phyloP scores from a whole-genome alignment of 2,888 invertebrate species.

The Cheiracanthium punctorium region DNA sequence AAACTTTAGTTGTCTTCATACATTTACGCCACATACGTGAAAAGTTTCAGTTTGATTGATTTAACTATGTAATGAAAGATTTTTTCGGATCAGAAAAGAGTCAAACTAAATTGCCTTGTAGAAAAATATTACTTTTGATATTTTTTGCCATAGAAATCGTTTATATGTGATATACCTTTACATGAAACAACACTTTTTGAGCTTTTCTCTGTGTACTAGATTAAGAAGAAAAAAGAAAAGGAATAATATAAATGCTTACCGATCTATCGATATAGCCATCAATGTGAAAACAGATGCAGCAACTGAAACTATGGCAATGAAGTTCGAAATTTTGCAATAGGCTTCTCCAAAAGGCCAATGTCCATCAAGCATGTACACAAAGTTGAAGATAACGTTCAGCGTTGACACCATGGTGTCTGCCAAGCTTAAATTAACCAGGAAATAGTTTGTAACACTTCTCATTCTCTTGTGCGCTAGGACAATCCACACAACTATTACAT shows the following conservation, averaged over 20 bases:
- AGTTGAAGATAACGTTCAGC: conserved; percentile 96
- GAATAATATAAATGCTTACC: conserved; percentile 80
- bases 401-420: conserved; percentile 97
- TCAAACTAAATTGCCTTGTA: no score
- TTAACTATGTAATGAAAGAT: no score
- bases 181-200: no score
- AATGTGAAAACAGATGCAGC: conserved; percentile 96
- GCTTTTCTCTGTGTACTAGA: no score
- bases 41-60: no score
- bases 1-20: no score
- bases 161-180: no score
- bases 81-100: no score
- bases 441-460: conserved; percentile 99
- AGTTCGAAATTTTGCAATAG: conserved; percentile 97
- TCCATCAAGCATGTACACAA: conserved; percentile 94
- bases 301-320: conserved; percentile 93
- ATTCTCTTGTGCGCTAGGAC: conserved; percentile 96
- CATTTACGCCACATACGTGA: no score
- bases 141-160: no score
- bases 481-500: conserved; percentile 98
- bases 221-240: no score
- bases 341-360: conserved; percentile 97
- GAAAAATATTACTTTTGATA: no score
- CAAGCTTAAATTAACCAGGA: conserved; percentile 95
- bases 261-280: conserved; percentile 97